Base-by-base conservation (phyloP, 2,797 vertebrate genomes). In the Salmo trutta region DNA sequence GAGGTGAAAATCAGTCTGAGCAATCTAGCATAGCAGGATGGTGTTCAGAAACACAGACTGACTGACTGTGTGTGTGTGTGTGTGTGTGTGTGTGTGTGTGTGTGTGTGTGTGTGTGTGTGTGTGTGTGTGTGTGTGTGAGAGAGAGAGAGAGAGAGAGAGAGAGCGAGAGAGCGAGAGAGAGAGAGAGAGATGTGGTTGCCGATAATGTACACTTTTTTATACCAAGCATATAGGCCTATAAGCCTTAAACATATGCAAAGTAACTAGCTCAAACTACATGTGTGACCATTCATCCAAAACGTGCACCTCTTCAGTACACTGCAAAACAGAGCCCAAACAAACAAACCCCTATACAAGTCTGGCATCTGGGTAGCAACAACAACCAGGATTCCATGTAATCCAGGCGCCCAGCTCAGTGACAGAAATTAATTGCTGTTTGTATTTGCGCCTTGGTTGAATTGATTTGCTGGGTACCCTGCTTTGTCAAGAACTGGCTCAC, bases 371-470 rank as follows among this genome's bases (percentile, higher is more conserved):
- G 15, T 31, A 19, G 36, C 17, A 29, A 19, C 41, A 51, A 67
- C 41, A 65, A 47, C 41, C 41, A 1, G 3, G 21, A 51, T 64
- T 67, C 51, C 93, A 94, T 93, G 94, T 93, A 94, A 93, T 90
- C 94, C 95, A 96, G 95, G 93, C 92, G 24, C 92, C 92, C 88
- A 90, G 87, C 84, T 95, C 94, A 93, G 92, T 90, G 93, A 89
- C 93, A 93, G 94, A 93, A 96, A 95, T 92, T 90, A 95, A 95
- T 95, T 94, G 94, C 94, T 96, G 94, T 95, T 95, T 95, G 95
- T 94, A 94, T 95, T 95, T 95, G 93, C 92, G 93, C 93, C 94
- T 93, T 91, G 88, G 89, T 94, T 95, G 95, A 95, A 95, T 95
- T 95, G 94, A 95, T 95, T 94, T 94, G 92, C 92, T 88, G 21